These are phyloP conservation scores for Pyrgus malvae DNA, from an alignment of 2,888 invertebrate species.

Conservation along the genomic window DNA sequence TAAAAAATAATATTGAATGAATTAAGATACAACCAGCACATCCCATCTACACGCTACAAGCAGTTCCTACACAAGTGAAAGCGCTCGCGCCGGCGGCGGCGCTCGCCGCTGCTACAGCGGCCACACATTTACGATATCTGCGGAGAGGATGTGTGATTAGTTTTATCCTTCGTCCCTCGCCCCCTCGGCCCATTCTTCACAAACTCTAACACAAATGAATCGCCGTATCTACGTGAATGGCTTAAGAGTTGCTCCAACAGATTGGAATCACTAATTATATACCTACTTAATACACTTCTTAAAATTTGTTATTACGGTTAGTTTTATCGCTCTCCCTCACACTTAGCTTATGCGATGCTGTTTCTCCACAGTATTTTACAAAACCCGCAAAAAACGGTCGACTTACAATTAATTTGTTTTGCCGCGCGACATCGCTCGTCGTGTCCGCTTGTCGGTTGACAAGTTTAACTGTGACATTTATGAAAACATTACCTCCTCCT, in stretches of 20 bases:
- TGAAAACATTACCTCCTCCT: neutral
- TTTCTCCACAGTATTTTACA: too few relatives aligned
- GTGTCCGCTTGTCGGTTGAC: slow-evolving; percentile 2
- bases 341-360: too few relatives aligned
- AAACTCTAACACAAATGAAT: slow-evolving; percentile 59
- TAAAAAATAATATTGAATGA: too few relatives aligned
- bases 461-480: slow-evolving; percentile 32
- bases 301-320: too few relatives aligned
- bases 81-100: too few relatives aligned
- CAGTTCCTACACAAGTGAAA: too few relatives aligned
- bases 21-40: too few relatives aligned
- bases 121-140: slow-evolving; percentile 41
- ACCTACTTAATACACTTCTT: slow-evolving; percentile 31
- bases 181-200: slow-evolving; percentile 54
- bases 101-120: slow-evolving; percentile 8
- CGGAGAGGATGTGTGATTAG: slow-evolving; percentile 76
- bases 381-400: slow-evolving; percentile 3
- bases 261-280: slow-evolving; percentile 45
- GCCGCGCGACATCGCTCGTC: neutral
- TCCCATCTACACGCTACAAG: too few relatives aligned
- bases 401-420: slow-evolving; percentile 1
- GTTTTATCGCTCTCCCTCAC: too few relatives aligned
- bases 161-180: slow-evolving; percentile 66
- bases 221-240: slow-evolving; percentile 46
- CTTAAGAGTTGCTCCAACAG: slow-evolving; percentile 44